Conservation (phyloP, 1,140 invertebrate genomes). For the Heliothis virescens region DNA sequence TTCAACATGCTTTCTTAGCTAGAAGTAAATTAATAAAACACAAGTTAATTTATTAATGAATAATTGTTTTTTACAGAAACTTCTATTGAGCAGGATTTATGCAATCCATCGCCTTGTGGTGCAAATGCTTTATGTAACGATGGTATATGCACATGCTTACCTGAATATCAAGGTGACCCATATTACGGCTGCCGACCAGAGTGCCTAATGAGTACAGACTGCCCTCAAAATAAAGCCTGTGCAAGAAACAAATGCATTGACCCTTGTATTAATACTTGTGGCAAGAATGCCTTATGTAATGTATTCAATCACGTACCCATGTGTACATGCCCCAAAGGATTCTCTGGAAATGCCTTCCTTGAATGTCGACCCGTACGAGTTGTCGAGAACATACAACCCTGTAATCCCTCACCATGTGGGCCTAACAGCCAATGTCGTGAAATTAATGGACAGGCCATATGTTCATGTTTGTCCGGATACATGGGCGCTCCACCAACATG, state of each 20-base stretch:
- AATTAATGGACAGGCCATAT: constrained; percentile 85
- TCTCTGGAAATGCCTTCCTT: constrained; percentile 92
- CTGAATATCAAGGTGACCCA: constrained; percentile 90
- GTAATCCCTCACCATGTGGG: constrained; percentile 83
- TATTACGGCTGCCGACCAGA: constrained; percentile 92
- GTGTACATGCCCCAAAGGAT: constrained; percentile 91
- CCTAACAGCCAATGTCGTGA: constrained; percentile 79
- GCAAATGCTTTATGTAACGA: constrained; percentile 87
- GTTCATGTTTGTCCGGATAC: constrained; percentile 87
- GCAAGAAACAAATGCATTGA: constrained; percentile 93
- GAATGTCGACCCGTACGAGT: constrained; percentile 88
- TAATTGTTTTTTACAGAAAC: constrained; percentile 63
- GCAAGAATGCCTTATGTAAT: constrained; percentile 91
- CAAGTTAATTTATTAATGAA: no score
- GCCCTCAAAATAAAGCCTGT: constrained; percentile 92
- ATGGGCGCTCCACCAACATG: constrained; percentile 87
- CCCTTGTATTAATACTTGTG: constrained; percentile 95
- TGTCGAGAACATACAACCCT: constrained; percentile 77
- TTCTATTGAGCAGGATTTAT: constrained; percentile 64
- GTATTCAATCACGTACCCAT: constrained; percentile 93
- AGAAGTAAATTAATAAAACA: not conserved
- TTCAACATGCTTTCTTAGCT: not conserved
- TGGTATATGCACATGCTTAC: constrained; percentile 89
- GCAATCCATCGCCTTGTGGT: constrained; percentile 79
- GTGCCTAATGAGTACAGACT: constrained; percentile 93